Conservation (phyloP, 2,888 invertebrate genomes). For the Endotricha flammealis region DNA sequence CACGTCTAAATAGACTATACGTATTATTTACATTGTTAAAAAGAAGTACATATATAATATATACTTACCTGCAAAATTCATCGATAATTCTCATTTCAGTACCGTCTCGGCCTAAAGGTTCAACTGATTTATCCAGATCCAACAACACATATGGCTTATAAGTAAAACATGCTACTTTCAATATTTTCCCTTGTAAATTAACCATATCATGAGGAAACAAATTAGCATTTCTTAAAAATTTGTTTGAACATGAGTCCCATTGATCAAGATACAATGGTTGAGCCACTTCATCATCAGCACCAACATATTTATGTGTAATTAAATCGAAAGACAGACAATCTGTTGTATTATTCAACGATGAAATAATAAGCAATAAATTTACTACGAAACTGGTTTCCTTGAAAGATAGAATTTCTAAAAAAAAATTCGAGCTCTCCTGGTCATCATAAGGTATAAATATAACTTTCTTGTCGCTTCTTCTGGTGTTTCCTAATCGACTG, state of each 20-base stretch:
- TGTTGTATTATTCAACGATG: slow-evolving; percentile 17
- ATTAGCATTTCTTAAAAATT: slow-evolving; percentile 43
- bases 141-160: slow-evolving; percentile 80
- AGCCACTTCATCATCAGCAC: slow-evolving; percentile 33
- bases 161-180: slow-evolving; percentile 76
- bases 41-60: background rate
- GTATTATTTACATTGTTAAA: too few relatives aligned
- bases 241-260: slow-evolving; percentile 54
- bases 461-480: slow-evolving; percentile 65
- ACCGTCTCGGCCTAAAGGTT: slow-evolving; percentile 71
- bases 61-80: slow-evolving; percentile 66
- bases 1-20: too few relatives aligned
- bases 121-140: slow-evolving; percentile 45
- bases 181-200: slow-evolving; percentile 59
- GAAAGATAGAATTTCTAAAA: slow-evolving; percentile 41
- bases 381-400: slow-evolving; percentile 48
- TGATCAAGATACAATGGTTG: slow-evolving; percentile 47
- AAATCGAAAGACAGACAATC: slow-evolving; percentile 44
- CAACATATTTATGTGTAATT: slow-evolving; percentile 62
- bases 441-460: slow-evolving; percentile 48
- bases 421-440: slow-evolving; percentile 17
- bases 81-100: slow-evolving; percentile 65
- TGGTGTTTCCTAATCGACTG: slow-evolving; percentile 46
- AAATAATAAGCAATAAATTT: slow-evolving; percentile 48
- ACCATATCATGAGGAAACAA: slow-evolving; percentile 69